Conservation (phyloP, 2,113 vertebrate genomes). For the Chloroceryle aenea region DNA sequence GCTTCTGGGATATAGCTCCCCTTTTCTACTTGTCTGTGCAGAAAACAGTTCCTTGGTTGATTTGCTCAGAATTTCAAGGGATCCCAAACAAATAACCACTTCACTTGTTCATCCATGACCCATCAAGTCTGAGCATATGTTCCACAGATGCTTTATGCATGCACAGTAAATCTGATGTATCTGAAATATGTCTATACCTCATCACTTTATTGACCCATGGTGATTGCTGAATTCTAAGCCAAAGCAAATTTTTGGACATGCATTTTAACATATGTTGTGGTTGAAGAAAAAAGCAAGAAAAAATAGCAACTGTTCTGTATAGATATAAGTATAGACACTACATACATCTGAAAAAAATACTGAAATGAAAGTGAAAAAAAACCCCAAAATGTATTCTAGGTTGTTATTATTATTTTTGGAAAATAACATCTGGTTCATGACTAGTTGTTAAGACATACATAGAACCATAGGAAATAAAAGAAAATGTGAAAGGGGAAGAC, state of each 20-base stretch:
- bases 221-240: not conserved
- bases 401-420: not conserved
- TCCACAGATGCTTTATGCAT: not conserved
- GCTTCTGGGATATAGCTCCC: not conserved
- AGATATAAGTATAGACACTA: not conserved
- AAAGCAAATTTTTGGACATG: not conserved
- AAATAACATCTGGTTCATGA: not conserved
- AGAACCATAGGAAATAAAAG: not conserved
- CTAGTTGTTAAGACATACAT: not conserved
- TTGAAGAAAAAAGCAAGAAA: not conserved
- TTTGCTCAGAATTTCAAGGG: not conserved
- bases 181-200: not conserved
- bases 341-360: not conserved
- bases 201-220: not conserved
- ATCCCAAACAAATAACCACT: not conserved
- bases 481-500: not conserved
- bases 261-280: not conserved
- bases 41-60: not conserved
- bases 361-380: not conserved
- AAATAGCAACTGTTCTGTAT: not conserved
- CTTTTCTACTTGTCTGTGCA: not conserved
- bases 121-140: not conserved
- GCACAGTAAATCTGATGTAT: not conserved
- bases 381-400: accelerated
- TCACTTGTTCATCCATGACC: not conserved